Percentiles rank a stretch among this genome's conserved stretches.
Conservation (phyloP, 1,140 invertebrate species). For the Brachionus plicatilis region DNA sequence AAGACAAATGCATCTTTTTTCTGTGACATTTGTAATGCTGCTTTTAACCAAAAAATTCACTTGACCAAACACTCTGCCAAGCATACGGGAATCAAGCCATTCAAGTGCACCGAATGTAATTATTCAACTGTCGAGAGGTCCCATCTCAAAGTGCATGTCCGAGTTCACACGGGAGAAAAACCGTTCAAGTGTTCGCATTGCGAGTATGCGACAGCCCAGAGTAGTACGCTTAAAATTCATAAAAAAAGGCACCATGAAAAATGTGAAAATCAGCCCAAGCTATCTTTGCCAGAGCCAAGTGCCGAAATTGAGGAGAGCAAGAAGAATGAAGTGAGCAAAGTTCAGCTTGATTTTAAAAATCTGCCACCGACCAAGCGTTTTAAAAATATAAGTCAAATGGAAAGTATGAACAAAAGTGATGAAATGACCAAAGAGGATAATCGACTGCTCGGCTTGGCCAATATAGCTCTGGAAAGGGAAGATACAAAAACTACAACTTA, state of each 20-base stretch:
- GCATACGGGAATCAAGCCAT: conserved; percentile 90
- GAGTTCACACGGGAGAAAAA: conserved; percentile 74
- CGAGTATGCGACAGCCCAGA: conserved; percentile 56
- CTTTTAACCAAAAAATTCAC: conserved; percentile 56
- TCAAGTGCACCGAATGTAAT: conserved; percentile 86
- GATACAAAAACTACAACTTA: neutral
- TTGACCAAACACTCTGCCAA: conserved; percentile 56
- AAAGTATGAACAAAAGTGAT: conserved; percentile 12
- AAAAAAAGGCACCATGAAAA: conserved; percentile 39
- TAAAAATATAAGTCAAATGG: conserved; percentile 14
- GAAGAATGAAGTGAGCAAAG: neutral
- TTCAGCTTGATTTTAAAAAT: conserved; percentile 2
- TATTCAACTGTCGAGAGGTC: conserved; percentile 89
- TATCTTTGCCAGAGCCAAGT: neutral
- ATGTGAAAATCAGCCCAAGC: neutral
- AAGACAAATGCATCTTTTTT: conserved; percentile 21
- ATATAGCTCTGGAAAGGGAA: conserved; percentile 29
- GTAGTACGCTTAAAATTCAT: conserved; percentile 50
- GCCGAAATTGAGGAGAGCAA: neutral
- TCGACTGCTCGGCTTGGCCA: conserved; percentile 22
- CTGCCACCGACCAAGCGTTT: conserved; percentile 30
- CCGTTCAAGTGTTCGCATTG: conserved; percentile 55
- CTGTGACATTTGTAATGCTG: conserved; percentile 51
- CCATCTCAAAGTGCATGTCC: conserved; percentile 82
- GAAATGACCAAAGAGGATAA: conserved; percentile 12